Conservation (phyloP, 1,140 invertebrate genomes). For the Daktulosphaira vitifoliae region DNA sequence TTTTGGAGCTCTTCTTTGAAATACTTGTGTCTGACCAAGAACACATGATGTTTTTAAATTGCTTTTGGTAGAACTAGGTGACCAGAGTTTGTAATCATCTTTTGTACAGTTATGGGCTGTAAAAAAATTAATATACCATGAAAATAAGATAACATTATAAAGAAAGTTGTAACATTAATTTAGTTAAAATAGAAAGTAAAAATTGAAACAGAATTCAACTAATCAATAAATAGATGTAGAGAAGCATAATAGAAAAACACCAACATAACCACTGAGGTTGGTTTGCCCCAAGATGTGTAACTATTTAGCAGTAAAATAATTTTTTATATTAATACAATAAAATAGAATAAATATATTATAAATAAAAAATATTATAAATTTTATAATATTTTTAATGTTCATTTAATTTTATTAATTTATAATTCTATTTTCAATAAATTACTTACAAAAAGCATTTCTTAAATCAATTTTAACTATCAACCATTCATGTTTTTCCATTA, state of each 20-base stretch:
- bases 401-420: not conserved
- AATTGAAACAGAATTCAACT: no score
- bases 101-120: slow-evolving; percentile 52
- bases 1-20: slow-evolving; percentile 59
- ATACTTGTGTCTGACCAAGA: slow-evolving; percentile 65
- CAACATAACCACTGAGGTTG: no score
- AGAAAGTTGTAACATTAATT: not conserved
- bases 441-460: slow-evolving; percentile 56
- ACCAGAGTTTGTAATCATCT: slow-evolving; percentile 83
- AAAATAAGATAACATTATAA: not conserved
- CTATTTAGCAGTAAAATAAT: no score
- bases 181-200: not conserved
- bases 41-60: slow-evolving; percentile 57
- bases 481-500: slow-evolving; percentile 68
- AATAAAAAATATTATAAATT: no score
- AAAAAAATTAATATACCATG: slow-evolving; percentile 35
- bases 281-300: no score
- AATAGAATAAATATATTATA: no score
- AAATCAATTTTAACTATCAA: slow-evolving; percentile 77
- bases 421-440: not conserved
- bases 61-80: slow-evolving; percentile 51
- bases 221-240: no score
- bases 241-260: no score
- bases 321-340: no score
- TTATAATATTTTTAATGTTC: no score